Conservation (phyloP, 2,888 invertebrate species). For the Pseudococcus longispinus region DNA sequence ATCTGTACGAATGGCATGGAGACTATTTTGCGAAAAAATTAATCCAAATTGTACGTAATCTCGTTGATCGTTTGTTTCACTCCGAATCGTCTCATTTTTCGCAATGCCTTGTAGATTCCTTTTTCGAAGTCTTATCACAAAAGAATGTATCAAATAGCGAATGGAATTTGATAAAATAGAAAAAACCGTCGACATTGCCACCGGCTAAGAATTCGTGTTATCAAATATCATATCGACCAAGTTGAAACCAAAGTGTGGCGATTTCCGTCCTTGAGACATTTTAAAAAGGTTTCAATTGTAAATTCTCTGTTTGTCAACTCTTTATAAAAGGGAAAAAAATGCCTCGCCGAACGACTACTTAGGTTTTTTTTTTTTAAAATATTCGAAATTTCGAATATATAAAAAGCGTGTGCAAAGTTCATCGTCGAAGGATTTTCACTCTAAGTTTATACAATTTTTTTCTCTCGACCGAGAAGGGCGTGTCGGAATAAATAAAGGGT, state of each 20-base stretch:
- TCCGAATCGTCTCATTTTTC: not conserved
- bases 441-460: not conserved
- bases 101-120: not conserved
- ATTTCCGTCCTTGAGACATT: slow-evolving; percentile 8
- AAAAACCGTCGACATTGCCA: not conserved
- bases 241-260: not conserved
- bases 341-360: not conserved
- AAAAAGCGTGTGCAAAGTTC: not conserved
- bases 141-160: not conserved
- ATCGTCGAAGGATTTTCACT: not conserved
- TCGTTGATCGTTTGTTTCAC: not conserved
- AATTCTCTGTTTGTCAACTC: not conserved
- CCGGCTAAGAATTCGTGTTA: not conserved
- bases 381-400: not conserved
- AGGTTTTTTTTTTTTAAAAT: no score
- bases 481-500: slow-evolving; percentile 20
- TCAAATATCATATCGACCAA: not conserved
- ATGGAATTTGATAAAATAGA: not conserved
- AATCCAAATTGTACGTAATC: not conserved
- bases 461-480: not conserved
- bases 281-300: not conserved
- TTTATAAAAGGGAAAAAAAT: not conserved
- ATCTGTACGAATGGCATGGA: not conserved
- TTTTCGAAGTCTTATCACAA: not conserved
- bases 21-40: not conserved